A percentile compares a stretch with the other conserved stretches of the same genome.
Conservation (phyloP, 1,140 invertebrate species). For the Diabrotica undecimpunctata region DNA sequence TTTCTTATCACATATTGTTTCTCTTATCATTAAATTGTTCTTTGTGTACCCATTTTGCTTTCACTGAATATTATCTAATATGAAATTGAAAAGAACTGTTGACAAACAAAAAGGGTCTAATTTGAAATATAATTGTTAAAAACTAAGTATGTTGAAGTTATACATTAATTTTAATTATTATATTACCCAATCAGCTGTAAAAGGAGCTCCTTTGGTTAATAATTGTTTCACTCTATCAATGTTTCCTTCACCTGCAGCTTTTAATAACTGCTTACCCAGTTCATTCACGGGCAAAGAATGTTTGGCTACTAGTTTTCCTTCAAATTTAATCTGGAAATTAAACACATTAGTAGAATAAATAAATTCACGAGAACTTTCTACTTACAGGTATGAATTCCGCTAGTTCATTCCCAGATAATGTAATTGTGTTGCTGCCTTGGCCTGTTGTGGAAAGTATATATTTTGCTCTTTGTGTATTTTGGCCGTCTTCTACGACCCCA, state of each 20-base stretch:
- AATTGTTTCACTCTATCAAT: conserved; percentile 72
- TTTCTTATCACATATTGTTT: too few relatives aligned
- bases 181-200: conserved; percentile 87
- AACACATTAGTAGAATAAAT: not conserved
- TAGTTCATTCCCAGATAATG: conserved; percentile 10
- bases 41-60: too few relatives aligned
- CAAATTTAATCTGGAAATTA: conserved; percentile 31
- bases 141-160: not conserved
- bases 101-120: too few relatives aligned
- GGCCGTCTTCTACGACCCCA: conserved; percentile 23
- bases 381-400: conserved; percentile 35
- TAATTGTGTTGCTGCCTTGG: conserved; percentile 17
- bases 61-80: too few relatives aligned
- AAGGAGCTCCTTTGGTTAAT: conserved; percentile 83
- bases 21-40: too few relatives aligned
- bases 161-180: not conserved
- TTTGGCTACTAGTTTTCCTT: conserved; percentile 19
- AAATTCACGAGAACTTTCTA: conserved; percentile 18
- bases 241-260: conserved; percentile 74
- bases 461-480: conserved; percentile 27
- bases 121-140: too few relatives aligned
- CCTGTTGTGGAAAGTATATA: conserved; percentile 26
- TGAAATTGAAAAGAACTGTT: too few relatives aligned
- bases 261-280: conserved; percentile 77
- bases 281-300: conserved; percentile 49